Evolutionary conservation across 2,888 invertebrate species (phyloP).

Genomic region (Campaea margaritaria): DNA sequence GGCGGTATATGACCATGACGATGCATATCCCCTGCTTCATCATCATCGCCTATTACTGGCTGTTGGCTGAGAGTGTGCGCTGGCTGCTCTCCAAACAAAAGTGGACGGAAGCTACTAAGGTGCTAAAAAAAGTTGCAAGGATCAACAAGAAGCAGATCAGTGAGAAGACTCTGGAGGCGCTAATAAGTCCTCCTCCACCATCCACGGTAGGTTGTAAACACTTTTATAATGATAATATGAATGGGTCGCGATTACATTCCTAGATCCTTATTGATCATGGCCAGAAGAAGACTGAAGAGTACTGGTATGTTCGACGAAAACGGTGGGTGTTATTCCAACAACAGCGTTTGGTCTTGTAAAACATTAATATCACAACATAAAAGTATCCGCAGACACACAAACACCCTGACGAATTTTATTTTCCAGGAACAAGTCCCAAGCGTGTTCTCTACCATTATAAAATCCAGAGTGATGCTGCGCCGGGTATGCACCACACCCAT

Average conservation of each 20-base stretch:
- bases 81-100: slow-evolving; percentile 90
- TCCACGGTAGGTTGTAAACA: slow-evolving; percentile 32
- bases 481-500: slow-evolving; percentile 88
- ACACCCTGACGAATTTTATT: no score
- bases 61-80: slow-evolving; percentile 87
- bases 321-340: no score
- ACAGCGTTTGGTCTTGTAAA: no score
- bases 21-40: slow-evolving; percentile 89
- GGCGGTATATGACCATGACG: slow-evolving; percentile 88
- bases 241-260: no score
- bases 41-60: slow-evolving; percentile 87
- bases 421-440: slow-evolving; percentile 41
- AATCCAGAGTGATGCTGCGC: slow-evolving; percentile 79
- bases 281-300: no score
- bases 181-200: slow-evolving; percentile 69
- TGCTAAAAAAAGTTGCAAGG: slow-evolving; percentile 86
- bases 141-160: slow-evolving; percentile 85
- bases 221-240: no score
- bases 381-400: no score
- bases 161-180: slow-evolving; percentile 76
- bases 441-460: slow-evolving; percentile 68
- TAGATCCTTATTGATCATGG: no score
- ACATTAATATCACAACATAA: no score
- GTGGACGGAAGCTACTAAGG: slow-evolving; percentile 85
- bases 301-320: no score